Base-by-base conservation (phyloP, 1,140 invertebrate genomes). In the Bombus superbus region DNA sequence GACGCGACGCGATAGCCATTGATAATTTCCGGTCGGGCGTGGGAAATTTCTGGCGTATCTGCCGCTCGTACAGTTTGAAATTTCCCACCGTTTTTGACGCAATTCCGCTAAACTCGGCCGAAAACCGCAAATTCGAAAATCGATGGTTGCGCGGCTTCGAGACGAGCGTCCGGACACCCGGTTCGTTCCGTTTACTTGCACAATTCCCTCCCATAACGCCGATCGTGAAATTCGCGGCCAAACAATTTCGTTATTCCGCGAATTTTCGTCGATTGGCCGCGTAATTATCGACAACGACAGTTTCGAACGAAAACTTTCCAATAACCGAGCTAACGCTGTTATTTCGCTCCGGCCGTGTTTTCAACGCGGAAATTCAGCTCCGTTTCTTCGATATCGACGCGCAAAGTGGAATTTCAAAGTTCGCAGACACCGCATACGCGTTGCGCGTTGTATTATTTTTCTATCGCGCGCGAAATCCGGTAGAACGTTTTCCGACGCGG, bases 91-190 rank as follows among this genome's bases (percentile, higher is more conserved):
- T 62, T 87, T 76, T 77, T 44, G 76, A 69, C 22, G n/a, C 66
- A n/a, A 73, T 53, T 62, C 25, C 35, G 28, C 73, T 57, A 62
- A 85, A 89, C 83, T 85, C 62, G 32, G 69, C 53, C 69, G 73
- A 74, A 81, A 81, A 86, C 83, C 83, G 68, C 83, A 79, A 86
- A 89, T 82, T 89, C 75, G 47, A 82, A 88, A 77, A 85, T 80
- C 79, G 87, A 89, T 88, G 32, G 84, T 85, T 32, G 40, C 76
- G 74, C 44, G 81, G 81, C 28, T 47, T 80, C 18, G n/a, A 85
- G 69, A 88, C 69, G 53, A 84, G 40, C 47, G 75, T 22, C 22
- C 44, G 25, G 0, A 0, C 35, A 10, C 2, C 3, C 53, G 1
- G 53, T 1, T 35, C 1, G 62, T 53, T 40, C 38, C 38, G 64